Conservation (phyloP, 2,888 invertebrate species). For the Maniola hyperantus region DNA sequence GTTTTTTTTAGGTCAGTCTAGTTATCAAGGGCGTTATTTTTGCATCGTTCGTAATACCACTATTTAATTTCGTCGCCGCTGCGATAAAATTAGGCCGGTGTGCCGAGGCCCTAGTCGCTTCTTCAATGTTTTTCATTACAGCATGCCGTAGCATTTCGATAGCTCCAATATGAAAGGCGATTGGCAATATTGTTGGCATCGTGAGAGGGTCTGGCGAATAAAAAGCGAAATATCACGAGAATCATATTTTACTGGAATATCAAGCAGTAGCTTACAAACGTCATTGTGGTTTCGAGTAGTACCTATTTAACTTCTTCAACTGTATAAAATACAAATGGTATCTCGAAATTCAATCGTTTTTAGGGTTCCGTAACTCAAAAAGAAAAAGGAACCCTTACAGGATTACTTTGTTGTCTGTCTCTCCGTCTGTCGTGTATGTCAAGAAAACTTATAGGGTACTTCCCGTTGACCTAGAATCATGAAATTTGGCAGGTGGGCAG, state of each 20-base stretch:
- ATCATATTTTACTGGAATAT: neutral
- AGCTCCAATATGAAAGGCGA: slow-evolving; percentile 15
- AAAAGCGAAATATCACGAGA: slow-evolving; percentile 1
- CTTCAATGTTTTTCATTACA: slow-evolving; percentile 14
- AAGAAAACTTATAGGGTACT: no score
- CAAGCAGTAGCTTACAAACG: neutral
- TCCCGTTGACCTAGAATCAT: no score
- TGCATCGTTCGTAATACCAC: slow-evolving; percentile 21
- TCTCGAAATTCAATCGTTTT: neutral
- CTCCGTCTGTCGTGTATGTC: no score
- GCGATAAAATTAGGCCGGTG: slow-evolving; percentile 25
- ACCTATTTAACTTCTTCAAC: neutral
- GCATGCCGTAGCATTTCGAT: slow-evolving; percentile 5
- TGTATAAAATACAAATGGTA: neutral
- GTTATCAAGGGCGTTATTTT: slow-evolving; percentile 25
- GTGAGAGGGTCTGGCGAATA: slow-evolving; percentile 15
- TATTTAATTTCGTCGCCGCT: slow-evolving; percentile 21
- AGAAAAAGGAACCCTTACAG: no score
- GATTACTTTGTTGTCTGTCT: no score
- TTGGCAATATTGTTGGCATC: slow-evolving; percentile 19
- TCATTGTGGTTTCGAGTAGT: neutral
- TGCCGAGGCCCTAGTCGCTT: slow-evolving; percentile 5
- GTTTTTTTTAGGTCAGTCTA: slow-evolving; percentile 51
- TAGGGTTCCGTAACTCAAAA: no score
- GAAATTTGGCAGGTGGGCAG: no score